Base-by-base conservation (phyloP, 2,888 invertebrate species). In the Ichneumoninae sp. region DNA sequence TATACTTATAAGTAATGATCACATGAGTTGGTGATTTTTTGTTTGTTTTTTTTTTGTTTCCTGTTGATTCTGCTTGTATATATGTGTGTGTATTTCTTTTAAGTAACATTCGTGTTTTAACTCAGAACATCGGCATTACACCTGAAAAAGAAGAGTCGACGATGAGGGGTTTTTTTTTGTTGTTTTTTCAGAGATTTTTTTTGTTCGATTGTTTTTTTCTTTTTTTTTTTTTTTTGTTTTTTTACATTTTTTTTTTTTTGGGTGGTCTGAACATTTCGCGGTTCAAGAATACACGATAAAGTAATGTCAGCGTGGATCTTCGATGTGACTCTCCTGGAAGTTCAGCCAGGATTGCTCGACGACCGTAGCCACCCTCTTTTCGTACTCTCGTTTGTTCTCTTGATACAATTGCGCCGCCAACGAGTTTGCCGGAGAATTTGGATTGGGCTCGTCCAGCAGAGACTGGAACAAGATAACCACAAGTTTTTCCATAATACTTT, bases 361-460 rank as follows among this genome's bases (percentile, higher is more conserved):
- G 85, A 96, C 95, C 62, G 95, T 95, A 81, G 95, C 95, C 68
- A 96, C 96, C 91, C 95, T 94, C 91, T 96, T 96, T 91, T 96
- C 96, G 91, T 96, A 96, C 90, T 96, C 96, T 69, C 96, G 93
- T 83, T 95, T 94, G 91, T 96, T 96, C 90, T 96, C 96, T 91
- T 96, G 95, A 91, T 96, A 96, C 77, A 96, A 94, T 91, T 96
- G 96, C 3, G 96, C 96, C 47, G 96, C 96, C 87, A 95, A 92
- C 87, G 95, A 95, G 92, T 96, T 96, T 57, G 96, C 96, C 70
- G 96, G 96, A 69, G 95, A 96, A 93, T 96, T 96, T 77, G 96
- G 96, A 93, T 96, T 96, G 52, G 96, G 96, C 91, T 96, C 96
- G 90, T 96, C 96, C 90, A 96, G 94, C 89, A 96, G 94, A 44